A percentile compares a stretch with the other conserved stretches of the same genome.
These are phyloP conservation scores for Auanema sp. DNA, from an alignment of 2,888 invertebrate species.

Conservation along the genomic window DNA sequence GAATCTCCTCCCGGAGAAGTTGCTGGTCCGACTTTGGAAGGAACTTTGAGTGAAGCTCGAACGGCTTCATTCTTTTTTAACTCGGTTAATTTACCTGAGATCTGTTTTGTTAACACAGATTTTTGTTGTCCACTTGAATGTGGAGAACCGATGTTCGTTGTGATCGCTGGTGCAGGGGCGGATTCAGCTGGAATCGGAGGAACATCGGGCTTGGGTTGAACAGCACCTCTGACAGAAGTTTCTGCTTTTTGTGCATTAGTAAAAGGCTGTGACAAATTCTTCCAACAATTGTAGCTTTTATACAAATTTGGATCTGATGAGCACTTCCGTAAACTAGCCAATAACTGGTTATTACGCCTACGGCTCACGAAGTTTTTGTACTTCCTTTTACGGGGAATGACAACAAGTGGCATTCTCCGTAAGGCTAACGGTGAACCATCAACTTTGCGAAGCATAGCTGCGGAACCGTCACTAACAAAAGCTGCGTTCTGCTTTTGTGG, in stretches of 20 bases:
- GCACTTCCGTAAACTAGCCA: slow-evolving; percentile 53
- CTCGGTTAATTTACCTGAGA: slow-evolving; percentile 41
- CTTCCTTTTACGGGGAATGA: slow-evolving; percentile 59
- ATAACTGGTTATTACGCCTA: slow-evolving; percentile 52
- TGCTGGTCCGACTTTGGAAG: neutral
- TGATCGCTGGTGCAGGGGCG: slow-evolving; percentile 1
- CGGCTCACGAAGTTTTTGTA: slow-evolving; percentile 62
- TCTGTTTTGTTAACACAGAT: slow-evolving; percentile 25
- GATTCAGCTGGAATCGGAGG: slow-evolving; percentile 22
- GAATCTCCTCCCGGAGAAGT: slow-evolving; percentile 4
- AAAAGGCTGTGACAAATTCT: slow-evolving; percentile 38
- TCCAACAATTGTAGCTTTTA: slow-evolving; percentile 59
- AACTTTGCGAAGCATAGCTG: slow-evolving; percentile 19
- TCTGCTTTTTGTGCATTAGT: slow-evolving; percentile 24
- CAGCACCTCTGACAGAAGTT: too few relatives aligned
- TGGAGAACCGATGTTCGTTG: neutral
- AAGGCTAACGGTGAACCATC: slow-evolving; percentile 33
- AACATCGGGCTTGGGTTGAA: too few relatives aligned
- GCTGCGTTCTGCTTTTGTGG: slow-evolving; percentile 44
- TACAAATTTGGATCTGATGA: slow-evolving; percentile 59
- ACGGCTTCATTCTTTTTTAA: slow-evolving; percentile 30
- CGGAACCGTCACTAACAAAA: slow-evolving; percentile 24
- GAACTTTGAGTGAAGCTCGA: neutral
- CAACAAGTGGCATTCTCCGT: slow-evolving; percentile 56
- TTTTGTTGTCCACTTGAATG: slow-evolving; percentile 8